Evolutionary conservation across 2,113 vertebrate species (phyloP).

Genomic region (Eudyptes chrysolophus): DNA sequence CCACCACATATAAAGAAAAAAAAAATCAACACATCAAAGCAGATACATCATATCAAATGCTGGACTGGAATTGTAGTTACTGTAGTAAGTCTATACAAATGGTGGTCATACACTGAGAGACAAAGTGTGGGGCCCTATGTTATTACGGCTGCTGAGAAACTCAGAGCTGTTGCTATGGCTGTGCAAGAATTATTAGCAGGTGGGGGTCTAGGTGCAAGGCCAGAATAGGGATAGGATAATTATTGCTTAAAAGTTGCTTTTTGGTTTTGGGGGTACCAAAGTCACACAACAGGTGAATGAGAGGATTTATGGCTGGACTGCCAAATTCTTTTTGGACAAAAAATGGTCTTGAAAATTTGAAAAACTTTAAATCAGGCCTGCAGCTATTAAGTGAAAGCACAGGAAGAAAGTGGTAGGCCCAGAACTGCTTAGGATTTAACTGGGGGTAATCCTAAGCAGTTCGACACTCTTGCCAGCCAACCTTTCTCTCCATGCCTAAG

Average conservation of each 20-base stretch:
- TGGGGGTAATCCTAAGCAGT: neutral
- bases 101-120: neutral
- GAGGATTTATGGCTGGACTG: neutral
- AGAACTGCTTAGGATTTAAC: neutral
- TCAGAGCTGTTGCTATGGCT: neutral
- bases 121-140: neutral
- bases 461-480: neutral
- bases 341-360: neutral
- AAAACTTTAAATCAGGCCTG: neutral
- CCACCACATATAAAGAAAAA: neutral
- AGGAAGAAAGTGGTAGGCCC: neutral
- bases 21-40: neutral
- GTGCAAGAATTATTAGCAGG: neutral
- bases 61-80: neutral
- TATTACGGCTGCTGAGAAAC: neutral
- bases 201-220: neutral
- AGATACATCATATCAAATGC: neutral
- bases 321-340: neutral
- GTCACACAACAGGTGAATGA: neutral
- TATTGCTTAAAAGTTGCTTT: neutral
- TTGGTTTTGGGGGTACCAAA: neutral
- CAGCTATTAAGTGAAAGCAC: neutral
- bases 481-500: neutral
- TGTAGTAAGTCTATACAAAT: neutral
- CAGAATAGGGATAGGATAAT: neutral